Evolutionary conservation across 1,140 invertebrate species (phyloP).

Genomic region (Thereuonema tuberculata): DNA sequence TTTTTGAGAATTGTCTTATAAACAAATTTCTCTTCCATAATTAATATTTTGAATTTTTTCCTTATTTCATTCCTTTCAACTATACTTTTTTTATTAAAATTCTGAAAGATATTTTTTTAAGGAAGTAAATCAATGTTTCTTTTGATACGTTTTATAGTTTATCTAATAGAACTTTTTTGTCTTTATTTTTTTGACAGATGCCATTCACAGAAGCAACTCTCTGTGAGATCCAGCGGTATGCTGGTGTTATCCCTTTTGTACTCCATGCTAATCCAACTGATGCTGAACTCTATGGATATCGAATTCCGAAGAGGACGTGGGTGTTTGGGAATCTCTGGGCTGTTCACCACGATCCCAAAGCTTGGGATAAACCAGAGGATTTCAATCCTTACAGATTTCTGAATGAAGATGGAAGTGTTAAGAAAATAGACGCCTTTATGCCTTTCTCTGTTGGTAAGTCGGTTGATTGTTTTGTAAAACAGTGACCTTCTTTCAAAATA

Average conservation of each 20-base stretch:
- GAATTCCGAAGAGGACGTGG: constrained; percentile 63
- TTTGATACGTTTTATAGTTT: too few relatives aligned
- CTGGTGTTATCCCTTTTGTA: constrained; percentile 55
- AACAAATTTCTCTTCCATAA: too few relatives aligned
- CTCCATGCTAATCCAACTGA: constrained; percentile 27
- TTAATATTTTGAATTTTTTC: too few relatives aligned
- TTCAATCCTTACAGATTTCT: constrained; percentile 74
- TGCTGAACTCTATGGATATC: constrained; percentile 41
- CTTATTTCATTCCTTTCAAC: too few relatives aligned
- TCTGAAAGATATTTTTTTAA: too few relatives aligned
- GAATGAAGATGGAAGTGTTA: constrained; percentile 56
- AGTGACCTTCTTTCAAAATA: too few relatives aligned
- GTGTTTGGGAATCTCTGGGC: constrained; percentile 71
- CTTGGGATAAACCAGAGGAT: constrained; percentile 71
- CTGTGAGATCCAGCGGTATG: constrained; percentile 64
- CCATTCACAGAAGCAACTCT: constrained; percentile 80
- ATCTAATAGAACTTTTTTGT: too few relatives aligned
- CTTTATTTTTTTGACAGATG: constrained; percentile 45
- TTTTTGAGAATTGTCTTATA: too few relatives aligned
- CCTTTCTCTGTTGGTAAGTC: constrained; percentile 69
- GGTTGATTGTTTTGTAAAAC: too few relatives aligned
- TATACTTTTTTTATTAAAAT: too few relatives aligned
- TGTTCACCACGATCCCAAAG: constrained; percentile 69
- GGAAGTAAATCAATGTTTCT: too few relatives aligned
- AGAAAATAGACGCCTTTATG: constrained; percentile 74